Percentiles rank a stretch among this genome's conserved stretches.
phyloP scores from a whole-genome alignment of 1,140 invertebrate genomes.

The Bombus pyrosoma region DNA sequence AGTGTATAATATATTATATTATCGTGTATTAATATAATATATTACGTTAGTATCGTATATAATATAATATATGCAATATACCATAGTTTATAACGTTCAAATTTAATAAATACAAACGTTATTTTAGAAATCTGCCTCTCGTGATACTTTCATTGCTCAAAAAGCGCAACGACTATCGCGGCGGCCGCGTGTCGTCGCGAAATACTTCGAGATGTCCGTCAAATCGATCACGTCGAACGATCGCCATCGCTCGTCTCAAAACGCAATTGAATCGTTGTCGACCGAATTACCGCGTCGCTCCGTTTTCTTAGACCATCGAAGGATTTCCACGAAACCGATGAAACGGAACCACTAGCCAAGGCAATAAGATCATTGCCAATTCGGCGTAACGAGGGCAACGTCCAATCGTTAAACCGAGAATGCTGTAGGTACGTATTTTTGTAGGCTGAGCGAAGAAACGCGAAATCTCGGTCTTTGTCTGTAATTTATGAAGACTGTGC shows the following conservation, averaged over 20 bases:
- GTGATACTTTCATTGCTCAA: background rate
- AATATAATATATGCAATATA: constrained; percentile 13
- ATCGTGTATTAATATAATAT: constrained; percentile 22
- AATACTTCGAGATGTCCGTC: background rate
- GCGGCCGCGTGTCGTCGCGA: background rate
- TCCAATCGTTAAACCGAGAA: background rate
- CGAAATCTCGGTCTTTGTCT: constrained; percentile 41
- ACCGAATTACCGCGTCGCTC: background rate
- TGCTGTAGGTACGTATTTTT: constrained; percentile 7
- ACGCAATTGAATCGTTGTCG: background rate
- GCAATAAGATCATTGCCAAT: constrained; percentile 46
- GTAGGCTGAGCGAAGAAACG: constrained; percentile 10
- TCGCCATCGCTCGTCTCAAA: background rate
- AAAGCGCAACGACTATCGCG: background rate
- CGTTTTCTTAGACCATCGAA: background rate
- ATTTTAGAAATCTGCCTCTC: constrained; percentile 32
- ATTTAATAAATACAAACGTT: constrained; percentile 37
- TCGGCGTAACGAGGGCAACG: constrained; percentile 27
- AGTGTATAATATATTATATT: constrained; percentile 10
- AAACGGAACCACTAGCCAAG: constrained; percentile 29
- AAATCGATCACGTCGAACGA: background rate
- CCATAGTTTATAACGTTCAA: constrained; percentile 34
- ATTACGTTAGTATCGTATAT: constrained; percentile 27
- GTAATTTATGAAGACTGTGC: constrained; percentile 3
- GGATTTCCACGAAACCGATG: background rate